Evolutionary conservation across 2,797 vertebrate genomes (phyloP).

Genomic region (Meda fulgida): DNA sequence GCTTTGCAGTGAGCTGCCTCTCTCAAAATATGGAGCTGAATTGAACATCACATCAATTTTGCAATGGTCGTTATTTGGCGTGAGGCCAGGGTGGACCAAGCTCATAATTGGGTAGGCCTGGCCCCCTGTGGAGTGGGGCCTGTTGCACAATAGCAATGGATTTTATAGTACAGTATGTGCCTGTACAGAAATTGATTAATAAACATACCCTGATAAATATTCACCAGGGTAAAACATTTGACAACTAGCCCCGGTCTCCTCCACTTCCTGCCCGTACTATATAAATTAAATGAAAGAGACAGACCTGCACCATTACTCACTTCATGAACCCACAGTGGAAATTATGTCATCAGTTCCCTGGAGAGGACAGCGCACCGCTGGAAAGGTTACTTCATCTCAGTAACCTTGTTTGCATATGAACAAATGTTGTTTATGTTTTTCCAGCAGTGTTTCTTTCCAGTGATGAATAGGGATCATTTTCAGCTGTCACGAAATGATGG

Average conservation of each 20-base stretch:
- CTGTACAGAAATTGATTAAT: constrained; percentile 17
- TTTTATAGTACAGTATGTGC: background rate
- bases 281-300: background rate
- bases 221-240: background rate
- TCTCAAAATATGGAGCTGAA: background rate
- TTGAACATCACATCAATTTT: background rate
- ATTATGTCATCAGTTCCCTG: constrained; percentile 35
- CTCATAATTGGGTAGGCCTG: too few relatives aligned
- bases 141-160: background rate
- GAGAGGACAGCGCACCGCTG: constrained; percentile 1
- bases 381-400: constrained; percentile 37
- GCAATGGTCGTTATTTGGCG: too few relatives aligned
- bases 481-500: constrained; percentile 73
- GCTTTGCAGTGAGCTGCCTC: background rate
- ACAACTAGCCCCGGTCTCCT: background rate
- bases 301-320: background rate
- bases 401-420: constrained; percentile 53
- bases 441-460: constrained; percentile 46
- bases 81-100: too few relatives aligned
- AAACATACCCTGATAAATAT: background rate
- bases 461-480: constrained; percentile 70
- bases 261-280: constrained; percentile 11
- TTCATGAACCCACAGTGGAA: background rate
- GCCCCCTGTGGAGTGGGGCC: background rate
- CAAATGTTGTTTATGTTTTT: constrained; percentile 57